Evolutionary conservation across 2,113 vertebrate genomes (phyloP), one percentile per base, ranked within the genome.

Genomic region (Elephas maximus): DNA sequence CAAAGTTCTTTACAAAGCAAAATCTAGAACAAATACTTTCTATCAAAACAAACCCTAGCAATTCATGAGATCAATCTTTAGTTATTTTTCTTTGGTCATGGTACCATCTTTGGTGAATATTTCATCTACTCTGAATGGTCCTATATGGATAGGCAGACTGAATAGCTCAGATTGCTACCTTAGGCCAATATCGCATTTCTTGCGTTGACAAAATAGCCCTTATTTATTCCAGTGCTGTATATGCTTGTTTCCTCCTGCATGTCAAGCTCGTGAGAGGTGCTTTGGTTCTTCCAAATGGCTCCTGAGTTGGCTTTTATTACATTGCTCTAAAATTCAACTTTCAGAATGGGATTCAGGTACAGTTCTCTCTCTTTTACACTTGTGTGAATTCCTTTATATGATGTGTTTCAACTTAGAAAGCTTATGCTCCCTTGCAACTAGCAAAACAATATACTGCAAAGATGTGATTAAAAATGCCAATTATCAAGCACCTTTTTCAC

Each of bases 21-120:
- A 80, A 92, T 94, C 11, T 60, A 57, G 90, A 93, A 84, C 83
- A 86, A 76, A 84, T 76, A 30, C 2, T 48, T 96, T 84, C 24
- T 53, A 51, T 92, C 41, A 53, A 78, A 95, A 93, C 24, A 69
- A 73, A 71, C 6, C 4, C 8, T 77, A 24, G 48, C 14, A 57
- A 67, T 60, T 80, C 41, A 82, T 63, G 24, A 88, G 90, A 77
- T 91, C 41, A 20, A 60, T 84, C 45, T 97, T 67, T 93, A 82
- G 30, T 95, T 79, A 67, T 88, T 86, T 96, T 89, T 26, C 63
- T 76, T 4, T 65, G 24, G 86, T 76, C 11, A 57, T 80, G 71
- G 63, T 74, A 45, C 30, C 28, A 87, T 23, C 95, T 91, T 71
- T 30, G 57, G 44, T 51, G 60, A 92, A 41, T n/a, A 60, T 51